These are phyloP conservation scores for Enteromius viviparus DNA, from an alignment of 2,797 vertebrate species.

Conservation along the genomic window DNA sequence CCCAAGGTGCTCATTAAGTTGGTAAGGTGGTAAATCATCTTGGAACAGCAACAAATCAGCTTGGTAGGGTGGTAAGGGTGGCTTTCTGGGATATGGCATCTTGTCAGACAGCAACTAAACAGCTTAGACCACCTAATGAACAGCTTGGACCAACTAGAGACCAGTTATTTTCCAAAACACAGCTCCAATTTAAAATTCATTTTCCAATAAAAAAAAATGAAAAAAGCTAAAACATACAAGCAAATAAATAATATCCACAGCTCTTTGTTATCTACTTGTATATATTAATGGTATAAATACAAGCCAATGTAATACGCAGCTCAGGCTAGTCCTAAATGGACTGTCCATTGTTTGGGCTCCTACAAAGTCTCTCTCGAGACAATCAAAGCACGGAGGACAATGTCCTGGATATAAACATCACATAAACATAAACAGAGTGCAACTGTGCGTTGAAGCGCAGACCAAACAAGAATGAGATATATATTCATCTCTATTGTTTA, in stretches of 20 bases:
- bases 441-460: not conserved
- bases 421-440: not conserved
- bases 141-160: not conserved
- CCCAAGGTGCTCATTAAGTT: conserved; percentile 18
- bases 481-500: not conserved
- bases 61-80: not conserved
- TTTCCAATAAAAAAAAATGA: not conserved
- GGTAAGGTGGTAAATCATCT: conserved; percentile 1
- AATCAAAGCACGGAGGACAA: conserved; percentile 5
- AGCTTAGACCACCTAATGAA: not conserved
- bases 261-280: not conserved
- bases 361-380: conserved; percentile 32
- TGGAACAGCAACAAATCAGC: conserved; percentile 21
- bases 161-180: not conserved
- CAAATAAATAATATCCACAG: not conserved
- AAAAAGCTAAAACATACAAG: not conserved
- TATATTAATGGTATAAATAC: not conserved
- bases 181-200: not conserved
- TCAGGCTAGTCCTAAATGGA: conserved; percentile 19
- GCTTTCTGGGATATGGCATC: not conserved
- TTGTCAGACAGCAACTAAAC: not conserved
- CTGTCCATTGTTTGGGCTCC: conserved; percentile 38
- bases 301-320: not conserved
- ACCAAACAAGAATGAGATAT: not conserved
- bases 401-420: conserved; percentile 2